Percentiles rank a stretch among this genome's conserved stretches.
Conservation (phyloP, 1,140 invertebrate genomes). For the Zaprionus vittiger region DNA sequence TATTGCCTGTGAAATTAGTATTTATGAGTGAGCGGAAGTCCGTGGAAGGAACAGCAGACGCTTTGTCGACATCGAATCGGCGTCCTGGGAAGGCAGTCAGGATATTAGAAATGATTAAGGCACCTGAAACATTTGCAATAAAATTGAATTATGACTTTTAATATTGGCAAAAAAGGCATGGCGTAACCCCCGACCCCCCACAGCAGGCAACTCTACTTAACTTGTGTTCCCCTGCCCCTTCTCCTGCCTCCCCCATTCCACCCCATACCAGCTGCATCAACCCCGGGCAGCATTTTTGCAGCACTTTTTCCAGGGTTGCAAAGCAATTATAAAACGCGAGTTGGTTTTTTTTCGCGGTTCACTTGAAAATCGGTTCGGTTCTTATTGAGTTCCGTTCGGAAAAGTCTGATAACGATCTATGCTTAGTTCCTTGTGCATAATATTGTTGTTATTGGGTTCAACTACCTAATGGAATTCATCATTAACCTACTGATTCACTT, state of each 20-base stretch:
- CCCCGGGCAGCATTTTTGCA: not conserved
- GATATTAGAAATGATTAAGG: slow-evolving; percentile 84
- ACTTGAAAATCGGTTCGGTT: not conserved
- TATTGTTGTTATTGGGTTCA: not conserved
- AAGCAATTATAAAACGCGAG: slow-evolving; percentile 1
- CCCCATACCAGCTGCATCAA: not conserved
- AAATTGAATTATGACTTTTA: slow-evolving; percentile 84
- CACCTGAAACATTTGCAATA: slow-evolving; percentile 84
- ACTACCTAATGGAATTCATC: too few species aligned
- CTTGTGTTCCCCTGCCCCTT: not conserved
- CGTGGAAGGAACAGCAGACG: slow-evolving; percentile 7
- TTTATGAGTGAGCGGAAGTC: slow-evolving; percentile 74
- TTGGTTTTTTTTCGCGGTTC: not conserved
- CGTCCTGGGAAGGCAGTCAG: slow-evolving; percentile 68
- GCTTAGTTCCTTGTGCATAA: too few species aligned
- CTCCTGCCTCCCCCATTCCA: not conserved
- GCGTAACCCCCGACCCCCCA: slow-evolving; percentile 14
- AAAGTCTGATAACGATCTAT: too few species aligned
- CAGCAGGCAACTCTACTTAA: slow-evolving; percentile 1
- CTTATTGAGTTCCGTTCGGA: too few species aligned
- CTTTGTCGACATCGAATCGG: slow-evolving; percentile 49
- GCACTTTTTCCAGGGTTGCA: slow-evolving; percentile 2
- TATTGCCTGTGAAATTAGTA: slow-evolving; percentile 84
- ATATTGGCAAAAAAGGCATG: slow-evolving; percentile 63
- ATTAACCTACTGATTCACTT: too few species aligned